These are phyloP conservation scores for Ficedula albicollis DNA, from an alignment of 2,797 vertebrate genomes.

Conservation along the genomic window DNA sequence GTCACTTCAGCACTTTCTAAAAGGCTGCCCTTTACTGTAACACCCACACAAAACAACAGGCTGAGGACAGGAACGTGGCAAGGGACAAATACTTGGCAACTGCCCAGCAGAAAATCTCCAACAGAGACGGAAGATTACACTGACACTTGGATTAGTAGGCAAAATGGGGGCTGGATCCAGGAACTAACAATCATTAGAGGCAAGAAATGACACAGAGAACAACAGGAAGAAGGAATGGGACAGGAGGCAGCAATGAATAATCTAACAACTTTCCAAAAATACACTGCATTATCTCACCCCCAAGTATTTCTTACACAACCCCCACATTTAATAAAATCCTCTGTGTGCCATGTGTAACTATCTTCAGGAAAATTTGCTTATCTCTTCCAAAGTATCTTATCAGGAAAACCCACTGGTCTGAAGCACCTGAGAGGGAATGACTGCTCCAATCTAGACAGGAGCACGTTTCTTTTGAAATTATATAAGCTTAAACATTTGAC, in stretches of 20 bases:
- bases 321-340: not conserved
- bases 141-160: not conserved
- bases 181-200: not conserved
- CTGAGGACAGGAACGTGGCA: not conserved
- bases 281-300: not conserved
- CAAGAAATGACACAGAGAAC: not conserved
- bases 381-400: not conserved
- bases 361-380: not conserved
- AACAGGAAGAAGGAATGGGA: not conserved
- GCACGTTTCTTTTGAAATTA: not conserved
- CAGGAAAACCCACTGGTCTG: not conserved
- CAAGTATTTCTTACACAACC: not conserved
- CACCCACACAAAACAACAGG: fast-evolving
- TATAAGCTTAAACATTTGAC: not conserved
- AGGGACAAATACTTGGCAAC: not conserved
- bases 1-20: not conserved
- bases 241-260: constrained; percentile 15
- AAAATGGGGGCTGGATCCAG: not conserved
- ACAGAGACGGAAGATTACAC: fast-evolving
- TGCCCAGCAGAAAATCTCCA: not conserved
- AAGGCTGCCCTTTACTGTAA: not conserved
- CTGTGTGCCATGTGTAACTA: fast-evolving
- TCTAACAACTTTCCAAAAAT: constrained; percentile 10
- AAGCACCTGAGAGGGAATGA: not conserved
- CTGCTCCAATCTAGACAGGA: not conserved